A percentile compares a stretch with the other conserved stretches of the same genome.
phyloP scores from a whole-genome alignment of 2,797 vertebrate genomes.

The Masticophis lateralis region DNA sequence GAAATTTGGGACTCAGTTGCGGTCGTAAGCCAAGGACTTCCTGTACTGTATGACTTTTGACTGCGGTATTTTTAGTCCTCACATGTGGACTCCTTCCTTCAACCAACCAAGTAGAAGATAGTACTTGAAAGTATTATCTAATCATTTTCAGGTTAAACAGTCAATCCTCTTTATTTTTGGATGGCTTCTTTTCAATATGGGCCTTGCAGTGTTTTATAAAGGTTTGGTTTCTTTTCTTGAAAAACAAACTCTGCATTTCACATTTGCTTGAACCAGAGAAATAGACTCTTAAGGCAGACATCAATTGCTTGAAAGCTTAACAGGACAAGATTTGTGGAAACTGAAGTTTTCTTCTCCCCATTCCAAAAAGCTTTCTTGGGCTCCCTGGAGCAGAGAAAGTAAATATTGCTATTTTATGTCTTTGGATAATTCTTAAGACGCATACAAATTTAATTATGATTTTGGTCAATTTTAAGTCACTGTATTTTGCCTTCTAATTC shows the following conservation, averaged over 20 bases:
- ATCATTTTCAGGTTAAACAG: background rate
- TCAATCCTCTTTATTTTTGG: background rate
- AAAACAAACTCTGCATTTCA: background rate
- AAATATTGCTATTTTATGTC: background rate
- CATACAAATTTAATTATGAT: background rate
- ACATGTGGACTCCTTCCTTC: background rate
- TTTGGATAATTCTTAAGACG: background rate
- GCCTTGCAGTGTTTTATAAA: background rate
- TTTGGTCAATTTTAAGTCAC: background rate
- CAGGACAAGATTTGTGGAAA: background rate
- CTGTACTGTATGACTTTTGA: background rate
- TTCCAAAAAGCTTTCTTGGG: background rate
- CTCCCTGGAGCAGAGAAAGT: background rate
- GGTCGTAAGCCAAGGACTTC: too few relatives aligned
- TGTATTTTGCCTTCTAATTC: background rate
- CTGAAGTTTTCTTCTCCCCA: background rate
- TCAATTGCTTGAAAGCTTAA: background rate
- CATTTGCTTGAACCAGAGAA: background rate
- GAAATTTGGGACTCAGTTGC: too few relatives aligned
- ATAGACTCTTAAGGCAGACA: background rate
- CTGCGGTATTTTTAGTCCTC: background rate
- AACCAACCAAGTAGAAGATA: background rate
- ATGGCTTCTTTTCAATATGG: background rate
- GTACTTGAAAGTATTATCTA: background rate
- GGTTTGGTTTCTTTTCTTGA: background rate